Percentiles rank a stretch among this genome's conserved stretches.
phyloP scores from a whole-genome alignment of 2,888 invertebrate species.

The Neoaliturus tenellus region DNA sequence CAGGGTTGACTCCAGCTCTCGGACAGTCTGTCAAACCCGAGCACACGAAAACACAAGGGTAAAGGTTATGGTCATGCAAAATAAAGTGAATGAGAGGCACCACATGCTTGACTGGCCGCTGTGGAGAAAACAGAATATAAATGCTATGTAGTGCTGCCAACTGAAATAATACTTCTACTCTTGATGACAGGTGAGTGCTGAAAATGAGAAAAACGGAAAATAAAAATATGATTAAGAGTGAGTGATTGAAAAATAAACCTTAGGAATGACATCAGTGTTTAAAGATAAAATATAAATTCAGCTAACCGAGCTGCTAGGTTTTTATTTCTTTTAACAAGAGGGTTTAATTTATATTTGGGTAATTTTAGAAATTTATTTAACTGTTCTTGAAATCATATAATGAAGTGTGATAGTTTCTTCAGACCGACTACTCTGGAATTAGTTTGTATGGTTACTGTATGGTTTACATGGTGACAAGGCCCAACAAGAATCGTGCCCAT shows the following conservation, averaged over 20 bases:
- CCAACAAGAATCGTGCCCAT: too few species aligned
- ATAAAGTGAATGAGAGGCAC: neutral
- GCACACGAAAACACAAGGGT: constrained; percentile 53
- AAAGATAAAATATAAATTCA: too few species aligned
- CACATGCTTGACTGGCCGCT: neutral
- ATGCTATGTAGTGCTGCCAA: neutral
- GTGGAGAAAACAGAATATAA: neutral
- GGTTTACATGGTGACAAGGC: too few species aligned
- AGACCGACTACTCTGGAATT: too few species aligned
- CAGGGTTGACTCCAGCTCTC: constrained; percentile 33
- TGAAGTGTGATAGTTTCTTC: too few species aligned
- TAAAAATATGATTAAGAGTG: neutral
- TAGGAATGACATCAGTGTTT: neutral
- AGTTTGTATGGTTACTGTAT: too few species aligned
- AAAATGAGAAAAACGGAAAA: neutral
- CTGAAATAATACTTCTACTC: neutral
- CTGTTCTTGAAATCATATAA: too few species aligned
- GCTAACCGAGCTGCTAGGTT: too few species aligned
- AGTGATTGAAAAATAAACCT: neutral
- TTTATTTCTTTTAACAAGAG: too few species aligned
- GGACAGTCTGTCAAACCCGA: constrained; percentile 42
- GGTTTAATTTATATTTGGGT: too few species aligned
- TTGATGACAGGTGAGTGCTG: neutral
- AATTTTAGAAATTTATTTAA: too few species aligned
- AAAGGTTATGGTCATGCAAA: neutral